Evolutionary conservation across 2,888 invertebrate genomes (phyloP).

Genomic region (Polietes domitor): DNA sequence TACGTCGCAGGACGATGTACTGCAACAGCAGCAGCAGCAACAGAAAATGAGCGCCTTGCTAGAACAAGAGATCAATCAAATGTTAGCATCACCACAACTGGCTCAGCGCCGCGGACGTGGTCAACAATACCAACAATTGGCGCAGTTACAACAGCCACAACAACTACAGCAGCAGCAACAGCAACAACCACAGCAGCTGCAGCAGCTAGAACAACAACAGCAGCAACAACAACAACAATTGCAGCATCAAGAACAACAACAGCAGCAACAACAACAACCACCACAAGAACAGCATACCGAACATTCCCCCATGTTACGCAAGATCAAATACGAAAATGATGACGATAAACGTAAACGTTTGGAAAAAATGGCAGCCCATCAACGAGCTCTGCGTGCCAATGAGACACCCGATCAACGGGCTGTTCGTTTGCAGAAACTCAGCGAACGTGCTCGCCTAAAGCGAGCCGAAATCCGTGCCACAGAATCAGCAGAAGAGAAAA

Average conservation of each 20-base stretch:
- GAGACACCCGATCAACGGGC: conserved; percentile 79
- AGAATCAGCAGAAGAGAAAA: conserved; percentile 78
- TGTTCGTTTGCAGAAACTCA: conserved; percentile 77
- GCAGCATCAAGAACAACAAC: conserved; percentile 29
- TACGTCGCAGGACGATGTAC: conserved; percentile 65
- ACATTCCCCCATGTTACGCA: conserved; percentile 75
- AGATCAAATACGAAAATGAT: conserved; percentile 80
- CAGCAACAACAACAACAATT: conserved; percentile 43
- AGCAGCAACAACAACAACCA: conserved; percentile 73
- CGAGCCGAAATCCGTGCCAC: conserved; percentile 78
- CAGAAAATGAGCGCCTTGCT: conserved; percentile 79
- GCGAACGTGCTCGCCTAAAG: conserved; percentile 79
- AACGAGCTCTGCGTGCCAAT: conserved; percentile 79
- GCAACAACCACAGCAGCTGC: conserved; percentile 37
- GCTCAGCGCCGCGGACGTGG: conserved; percentile 77
- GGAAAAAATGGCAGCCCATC: conserved; percentile 80
- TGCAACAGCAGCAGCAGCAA: conserved; percentile 72
- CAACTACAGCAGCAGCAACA: conserved; percentile 60
- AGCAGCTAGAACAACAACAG: conserved; percentile 48
- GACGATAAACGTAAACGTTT: conserved; percentile 79
- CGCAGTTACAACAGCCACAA: conserved; percentile 63
- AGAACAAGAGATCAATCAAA: conserved; percentile 80
- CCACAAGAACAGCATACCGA: conserved; percentile 73
- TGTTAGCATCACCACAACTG: conserved; percentile 74
- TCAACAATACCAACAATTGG: conserved; percentile 73